phyloP scores from a whole-genome alignment of 2,113 vertebrate genomes.

The Ibidorhyncha struthersii region DNA sequence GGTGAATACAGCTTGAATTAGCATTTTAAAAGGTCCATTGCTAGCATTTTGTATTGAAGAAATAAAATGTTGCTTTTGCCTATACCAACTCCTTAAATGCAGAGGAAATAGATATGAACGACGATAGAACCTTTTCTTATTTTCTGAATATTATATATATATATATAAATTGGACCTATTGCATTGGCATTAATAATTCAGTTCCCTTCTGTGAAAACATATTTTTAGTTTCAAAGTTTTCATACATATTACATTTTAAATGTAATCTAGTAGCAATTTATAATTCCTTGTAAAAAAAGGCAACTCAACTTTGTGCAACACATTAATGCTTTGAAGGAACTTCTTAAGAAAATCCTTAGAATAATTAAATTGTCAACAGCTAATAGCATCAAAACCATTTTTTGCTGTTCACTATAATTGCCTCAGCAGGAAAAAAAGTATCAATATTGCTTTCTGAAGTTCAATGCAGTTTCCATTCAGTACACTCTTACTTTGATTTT shows the following conservation, averaged over 20 bases:
- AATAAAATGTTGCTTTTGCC: neutral
- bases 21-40: neutral
- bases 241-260: neutral
- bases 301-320: neutral
- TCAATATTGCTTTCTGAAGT: constrained; percentile 66
- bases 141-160: neutral
- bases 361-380: constrained; percentile 67
- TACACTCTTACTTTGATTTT: constrained; percentile 70
- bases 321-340: constrained; percentile 19
- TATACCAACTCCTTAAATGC: neutral
- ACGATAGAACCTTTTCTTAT: neutral
- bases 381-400: constrained; percentile 60
- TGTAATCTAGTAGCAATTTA: neutral
- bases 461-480: constrained; percentile 60
- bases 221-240: neutral
- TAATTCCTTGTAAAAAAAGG: neutral
- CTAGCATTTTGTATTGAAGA: neutral
- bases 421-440: constrained; percentile 40
- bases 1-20: neutral
- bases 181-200: neutral
- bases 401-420: constrained; percentile 58
- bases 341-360: constrained; percentile 10
- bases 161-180: neutral
- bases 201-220: neutral
- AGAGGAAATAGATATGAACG: neutral